Evolutionary conservation across 2,797 vertebrate species (phyloP), one percentile per base, ranked within the genome.

Genomic region (Tenualosa ilisha): DNA sequence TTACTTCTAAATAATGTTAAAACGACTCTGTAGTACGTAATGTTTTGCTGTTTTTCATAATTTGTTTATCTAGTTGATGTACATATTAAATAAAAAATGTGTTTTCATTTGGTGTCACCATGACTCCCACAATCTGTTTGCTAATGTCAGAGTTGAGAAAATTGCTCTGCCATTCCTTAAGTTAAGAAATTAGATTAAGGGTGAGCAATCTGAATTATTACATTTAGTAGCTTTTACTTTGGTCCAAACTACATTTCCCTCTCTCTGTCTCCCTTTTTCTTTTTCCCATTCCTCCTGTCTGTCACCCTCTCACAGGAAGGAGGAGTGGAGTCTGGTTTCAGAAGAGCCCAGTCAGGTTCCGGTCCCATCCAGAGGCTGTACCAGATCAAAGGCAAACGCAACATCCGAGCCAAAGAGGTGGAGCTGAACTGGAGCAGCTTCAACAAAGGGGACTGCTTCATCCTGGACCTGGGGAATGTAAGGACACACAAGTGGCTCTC

Each of bases 371-470:
- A 92, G 22, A 93, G 86, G 88, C 92, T 99, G 49, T 98, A 97
- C 93, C 98, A 99, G 89, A 96, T 98, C 89, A 99, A 98, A 89
- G 97, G 97, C 50, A 97, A 96, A 85, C 96, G 94, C 89, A 97
- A 96, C 85, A 96, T 98, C 84, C 95, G 96, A 56, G 97, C 96
- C 51, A 96, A 94, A 0, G 97, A 98, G 93, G 94, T 94, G 89
- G 93, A 94, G 0, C 91, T 96, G 86, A 91, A 90, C 92, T 98
- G 97, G 97, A 90, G 81, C 89, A 98, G 97, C 92, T 98, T 98
- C 93, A 98, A 98, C 94, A 97, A 97, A 0, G 97, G 97, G 0
- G 97, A 98, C 92, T 99, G 97, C 92, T 98, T 98, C 94, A 97
- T 98, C 89, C 95, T 98, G 0, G 96, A 98, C 92, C 94, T 98